Conservation (phyloP, 2,797 vertebrate species). For the Kryptolebias ocellatus region DNA sequence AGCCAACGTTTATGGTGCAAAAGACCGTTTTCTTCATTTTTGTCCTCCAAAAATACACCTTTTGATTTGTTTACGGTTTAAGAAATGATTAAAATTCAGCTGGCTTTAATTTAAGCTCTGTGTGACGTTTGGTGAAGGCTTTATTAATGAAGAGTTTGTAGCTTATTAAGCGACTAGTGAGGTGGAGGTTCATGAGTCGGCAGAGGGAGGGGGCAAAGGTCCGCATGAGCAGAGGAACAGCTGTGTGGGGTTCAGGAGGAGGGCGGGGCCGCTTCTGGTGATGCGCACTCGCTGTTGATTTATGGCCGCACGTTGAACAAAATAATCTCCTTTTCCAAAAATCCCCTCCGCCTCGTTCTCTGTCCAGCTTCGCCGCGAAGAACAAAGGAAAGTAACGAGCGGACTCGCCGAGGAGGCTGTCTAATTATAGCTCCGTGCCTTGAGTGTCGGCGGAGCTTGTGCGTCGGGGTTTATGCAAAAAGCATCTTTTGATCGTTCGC, state of each 20-base stretch:
- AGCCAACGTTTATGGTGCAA: not conserved
- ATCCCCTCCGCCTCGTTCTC: constrained; percentile 36
- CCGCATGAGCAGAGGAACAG: constrained; percentile 46
- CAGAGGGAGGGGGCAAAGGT: constrained; percentile 7
- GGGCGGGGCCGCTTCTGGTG: constrained; percentile 12
- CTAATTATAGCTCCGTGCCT: constrained; percentile 67
- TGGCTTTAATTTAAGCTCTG: not conserved
- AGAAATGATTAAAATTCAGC: too few relatives aligned
- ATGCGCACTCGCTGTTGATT: constrained; percentile 34
- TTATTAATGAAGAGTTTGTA: not conserved
- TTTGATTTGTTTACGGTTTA: too few relatives aligned
- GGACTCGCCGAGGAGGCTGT: constrained; percentile 43
- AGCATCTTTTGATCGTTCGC: constrained; percentile 55
- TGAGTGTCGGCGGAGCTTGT: constrained; percentile 38
- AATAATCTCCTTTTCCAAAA: constrained; percentile 56
- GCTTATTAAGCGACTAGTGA: constrained; percentile 23
- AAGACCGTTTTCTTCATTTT: not conserved
- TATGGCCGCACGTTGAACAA: constrained; percentile 42
- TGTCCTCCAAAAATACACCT: too few relatives aligned
- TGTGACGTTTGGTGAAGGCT: not conserved
- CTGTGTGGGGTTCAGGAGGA: constrained; percentile 48
- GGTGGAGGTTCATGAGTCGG: constrained; percentile 42
- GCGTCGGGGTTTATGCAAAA: constrained; percentile 65
- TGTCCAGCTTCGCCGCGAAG: constrained; percentile 34
- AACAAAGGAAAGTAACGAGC: constrained; percentile 63